These are phyloP conservation scores for Idris sp. DNA, from an alignment of 1,140 invertebrate genomes.

Conservation along the genomic window DNA sequence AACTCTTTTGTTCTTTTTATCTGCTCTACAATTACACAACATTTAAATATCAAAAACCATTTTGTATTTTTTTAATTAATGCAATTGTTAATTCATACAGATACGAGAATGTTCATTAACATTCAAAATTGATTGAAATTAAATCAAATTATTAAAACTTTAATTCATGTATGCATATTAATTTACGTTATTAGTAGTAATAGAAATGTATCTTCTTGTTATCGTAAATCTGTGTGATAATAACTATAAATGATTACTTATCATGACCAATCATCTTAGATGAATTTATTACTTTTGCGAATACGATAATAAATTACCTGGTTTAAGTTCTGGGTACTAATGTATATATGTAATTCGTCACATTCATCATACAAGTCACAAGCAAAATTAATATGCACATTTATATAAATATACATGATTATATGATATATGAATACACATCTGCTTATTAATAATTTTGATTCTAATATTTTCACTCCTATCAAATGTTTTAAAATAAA, in stretches of 20 bases:
- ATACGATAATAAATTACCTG: constrained; percentile 22
- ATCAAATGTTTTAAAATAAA: too few species aligned
- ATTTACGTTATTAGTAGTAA: background rate
- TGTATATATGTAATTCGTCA: constrained; percentile 30
- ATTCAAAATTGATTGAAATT: too few species aligned
- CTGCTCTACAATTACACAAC: constrained; percentile 24
- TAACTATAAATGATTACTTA: constrained; percentile 26
- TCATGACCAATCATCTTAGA: constrained; percentile 26
- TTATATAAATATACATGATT: too few species aligned
- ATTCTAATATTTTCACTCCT: too few species aligned
- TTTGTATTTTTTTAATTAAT: too few species aligned
- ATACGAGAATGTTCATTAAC: too few species aligned
- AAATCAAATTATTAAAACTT: too few species aligned
- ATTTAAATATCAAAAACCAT: constrained; percentile 27
- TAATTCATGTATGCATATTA: background rate
- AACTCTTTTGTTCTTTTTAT: constrained; percentile 27
- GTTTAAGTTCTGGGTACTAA: constrained; percentile 21
- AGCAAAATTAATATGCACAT: constrained; percentile 12
- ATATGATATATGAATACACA: too few species aligned
- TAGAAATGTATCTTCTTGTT: constrained; percentile 29
- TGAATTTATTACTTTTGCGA: constrained; percentile 45
- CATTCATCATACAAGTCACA: constrained; percentile 17
- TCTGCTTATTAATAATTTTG: too few species aligned
- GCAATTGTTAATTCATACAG: too few species aligned
- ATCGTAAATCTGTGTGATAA: constrained; percentile 16